Base-by-base conservation (phyloP, 2,888 invertebrate species). In the Macropis europaea region DNA sequence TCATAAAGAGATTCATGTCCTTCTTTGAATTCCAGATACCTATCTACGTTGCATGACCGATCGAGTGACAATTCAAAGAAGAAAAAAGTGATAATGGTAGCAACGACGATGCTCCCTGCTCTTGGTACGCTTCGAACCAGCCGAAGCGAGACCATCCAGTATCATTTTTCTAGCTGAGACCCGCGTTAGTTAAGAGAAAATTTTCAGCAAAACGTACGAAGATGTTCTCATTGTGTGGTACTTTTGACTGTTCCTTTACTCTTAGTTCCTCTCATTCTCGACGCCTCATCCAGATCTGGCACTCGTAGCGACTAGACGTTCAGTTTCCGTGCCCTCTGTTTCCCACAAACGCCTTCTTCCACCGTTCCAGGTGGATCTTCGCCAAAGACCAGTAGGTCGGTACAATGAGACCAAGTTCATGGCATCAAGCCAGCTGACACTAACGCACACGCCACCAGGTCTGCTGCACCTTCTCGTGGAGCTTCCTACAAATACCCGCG, bases 401-500 rank as follows among this genome's bases (percentile, higher is more conserved):
- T 69, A 63, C 72, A 68, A 71, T 64, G 63, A 62, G 72, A 79
- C 68, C 71, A 47, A 38, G 56, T 50, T 56, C 60, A 64, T 38
- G 75, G 24, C 71, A 60, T 42, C 53, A 53, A 59, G 50, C 68
- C 60, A 68, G n/a, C 64, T 82, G 84, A 90, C 89, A 92, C 89
- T 95, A 95, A 93, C 95, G 95, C 91, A 95, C 93, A 91, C 95
- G 94, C 95, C 96, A 95, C 95, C 95, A 95, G 91, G 94, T 86
- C 83, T 89, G 95, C 92, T 95, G 95, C 92, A 95, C 94, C 92
- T 95, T 96, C 92, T 96, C 96, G 92, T 95, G 94, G 92, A 96
- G 93, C 94, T 96, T 96, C 93, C 95, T 95, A 92, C 95, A 96
- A 92, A 96, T 94, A 93, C 95, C 95, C 91, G 95, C 93, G 92